A percentile compares a stretch with the other conserved stretches of the same genome.
Evolutionary conservation across 2,113 vertebrate species (phyloP).

Genomic region (Coreoperca whiteheadi): DNA sequence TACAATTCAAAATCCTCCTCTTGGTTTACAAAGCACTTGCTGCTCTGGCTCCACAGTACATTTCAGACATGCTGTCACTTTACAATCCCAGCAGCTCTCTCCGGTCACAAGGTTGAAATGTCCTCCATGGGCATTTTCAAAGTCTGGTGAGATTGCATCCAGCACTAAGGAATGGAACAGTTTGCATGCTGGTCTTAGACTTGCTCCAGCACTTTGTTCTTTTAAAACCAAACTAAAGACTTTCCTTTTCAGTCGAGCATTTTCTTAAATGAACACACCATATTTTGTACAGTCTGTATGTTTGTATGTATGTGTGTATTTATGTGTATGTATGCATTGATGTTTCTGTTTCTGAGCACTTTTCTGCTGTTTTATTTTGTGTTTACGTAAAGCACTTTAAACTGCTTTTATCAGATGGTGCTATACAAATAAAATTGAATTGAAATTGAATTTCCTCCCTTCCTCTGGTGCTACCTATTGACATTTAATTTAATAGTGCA

Average conservation of each 20-base stretch:
- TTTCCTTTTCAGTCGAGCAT: too few relatives aligned
- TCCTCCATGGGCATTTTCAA: background rate
- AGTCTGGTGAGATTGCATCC: too few relatives aligned
- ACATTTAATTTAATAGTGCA: slow-evolving; percentile 54
- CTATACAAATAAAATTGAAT: too few relatives aligned
- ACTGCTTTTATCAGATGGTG: too few relatives aligned
- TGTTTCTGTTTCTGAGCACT: too few relatives aligned
- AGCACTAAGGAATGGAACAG: background rate
- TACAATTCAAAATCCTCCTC: background rate
- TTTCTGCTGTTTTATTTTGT: too few relatives aligned
- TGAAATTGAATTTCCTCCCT: slow-evolving; percentile 22
- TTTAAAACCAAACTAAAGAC: background rate
- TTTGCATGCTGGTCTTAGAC: background rate
- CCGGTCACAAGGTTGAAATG: background rate
- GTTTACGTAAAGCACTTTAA: too few relatives aligned
- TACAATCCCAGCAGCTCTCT: background rate
- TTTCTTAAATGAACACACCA: too few relatives aligned
- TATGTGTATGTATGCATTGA: too few relatives aligned
- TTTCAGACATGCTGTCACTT: slow-evolving; percentile 1
- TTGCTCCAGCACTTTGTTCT: background rate
- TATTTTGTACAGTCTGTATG: too few relatives aligned
- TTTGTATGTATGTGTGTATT: too few relatives aligned
- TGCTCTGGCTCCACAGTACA: slow-evolving; percentile 1
- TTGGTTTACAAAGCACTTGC: background rate
- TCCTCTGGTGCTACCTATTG: slow-evolving; percentile 31